These are phyloP conservation scores for Halichondria panicea DNA, from an alignment of 37 sponge, comb jelly and placozoan genomes.

Conservation along the genomic window DNA sequence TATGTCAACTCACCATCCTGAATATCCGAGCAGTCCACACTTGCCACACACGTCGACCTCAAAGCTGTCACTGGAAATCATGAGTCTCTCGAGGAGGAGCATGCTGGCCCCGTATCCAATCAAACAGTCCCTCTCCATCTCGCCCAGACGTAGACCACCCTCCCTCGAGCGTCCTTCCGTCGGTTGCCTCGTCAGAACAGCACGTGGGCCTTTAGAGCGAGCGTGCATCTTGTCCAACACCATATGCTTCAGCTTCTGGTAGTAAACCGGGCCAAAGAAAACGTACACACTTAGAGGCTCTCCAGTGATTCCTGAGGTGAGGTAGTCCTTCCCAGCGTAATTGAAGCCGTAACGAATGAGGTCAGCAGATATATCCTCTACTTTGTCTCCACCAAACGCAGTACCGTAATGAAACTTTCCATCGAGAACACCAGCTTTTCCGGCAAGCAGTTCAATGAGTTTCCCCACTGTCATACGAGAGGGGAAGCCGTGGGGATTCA, in stretches of 20 bases:
- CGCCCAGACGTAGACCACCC: conserved; percentile 96
- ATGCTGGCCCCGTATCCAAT: conserved; percentile 98
- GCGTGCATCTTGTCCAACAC: conserved; percentile 99
- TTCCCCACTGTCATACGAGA: conserved; percentile 99
- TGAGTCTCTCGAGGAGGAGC: conserved; percentile 94
- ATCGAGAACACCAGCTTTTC: conserved; percentile 91
- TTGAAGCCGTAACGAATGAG: conserved; percentile 89
- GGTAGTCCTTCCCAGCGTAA: conserved; percentile 94
- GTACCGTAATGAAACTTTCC: conserved; percentile 96
- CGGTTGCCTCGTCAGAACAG: conserved; percentile 95
- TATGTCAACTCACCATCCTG: conserved; percentile 77
- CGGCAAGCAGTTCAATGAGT: conserved; percentile 92
- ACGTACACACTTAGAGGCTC: conserved; percentile 92
- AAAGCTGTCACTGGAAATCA: conserved; percentile 96
- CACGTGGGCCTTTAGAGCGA: conserved; percentile 92
- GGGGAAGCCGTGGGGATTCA: conserved; percentile 99
- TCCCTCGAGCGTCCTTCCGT: conserved; percentile 98
- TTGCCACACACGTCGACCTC: conserved; percentile 94
- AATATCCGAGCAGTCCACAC: conserved; percentile 96
- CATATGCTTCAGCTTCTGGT: conserved; percentile 99
- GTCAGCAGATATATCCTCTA: conserved; percentile 80
- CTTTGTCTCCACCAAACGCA: conserved; percentile 89
- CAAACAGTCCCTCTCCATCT: conserved; percentile 99
- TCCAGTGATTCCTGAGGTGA: conserved; percentile 97
- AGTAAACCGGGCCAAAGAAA: conserved; percentile 98